Base-by-base conservation (phyloP, 2,113 vertebrate genomes). In the Gobio gobio region DNA sequence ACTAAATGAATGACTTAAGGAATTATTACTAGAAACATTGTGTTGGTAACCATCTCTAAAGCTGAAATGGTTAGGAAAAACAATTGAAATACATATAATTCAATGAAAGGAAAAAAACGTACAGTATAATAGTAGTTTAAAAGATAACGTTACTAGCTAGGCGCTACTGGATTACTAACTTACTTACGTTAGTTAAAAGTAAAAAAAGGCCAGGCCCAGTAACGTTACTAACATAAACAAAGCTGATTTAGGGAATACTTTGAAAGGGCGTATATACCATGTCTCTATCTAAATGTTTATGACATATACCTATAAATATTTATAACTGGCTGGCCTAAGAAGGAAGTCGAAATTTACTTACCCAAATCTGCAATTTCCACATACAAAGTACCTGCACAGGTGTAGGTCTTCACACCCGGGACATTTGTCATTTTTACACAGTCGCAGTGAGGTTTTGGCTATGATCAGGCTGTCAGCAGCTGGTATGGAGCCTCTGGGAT, bases 301-400 rank as follows among this genome's bases (percentile, higher is more conserved):
- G 24, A 20, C 49, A 10, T 29, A 51, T 20, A 56, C 6, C 2
- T 54, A 7, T 16, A 2, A 2, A 20, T 33, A 54, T 12, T 76
- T 18, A 20, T 29, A 10, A 47, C 22, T 18, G n/a, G 9, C 14
- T 18, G n/a, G 40, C n/a, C 59, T 47, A 26, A 10, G 3, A 12
- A 1, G 12, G 1, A 66, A 29, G 12, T 58, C 10, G n/a, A 68
- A 51, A 2, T 45, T 20, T 36, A 87, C 94, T 92, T 70, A 94
- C 94, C 92, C 91, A 22, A 91, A 94, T 2, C 45, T 85, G 85
- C 94, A 95, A 33, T 88, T 76, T 6, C 94, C 94, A 22, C 89
- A 94, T 0, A 94, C 91, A 16, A 63, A 88, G 54, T 91, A 94
- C 63, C 75, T 92, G 85, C 94, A 95, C 33, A 95, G 58, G 84